Base-by-base conservation (phyloP, 92 coral and sea anemone genomes). In the Umimayanthus kanabou region DNA sequence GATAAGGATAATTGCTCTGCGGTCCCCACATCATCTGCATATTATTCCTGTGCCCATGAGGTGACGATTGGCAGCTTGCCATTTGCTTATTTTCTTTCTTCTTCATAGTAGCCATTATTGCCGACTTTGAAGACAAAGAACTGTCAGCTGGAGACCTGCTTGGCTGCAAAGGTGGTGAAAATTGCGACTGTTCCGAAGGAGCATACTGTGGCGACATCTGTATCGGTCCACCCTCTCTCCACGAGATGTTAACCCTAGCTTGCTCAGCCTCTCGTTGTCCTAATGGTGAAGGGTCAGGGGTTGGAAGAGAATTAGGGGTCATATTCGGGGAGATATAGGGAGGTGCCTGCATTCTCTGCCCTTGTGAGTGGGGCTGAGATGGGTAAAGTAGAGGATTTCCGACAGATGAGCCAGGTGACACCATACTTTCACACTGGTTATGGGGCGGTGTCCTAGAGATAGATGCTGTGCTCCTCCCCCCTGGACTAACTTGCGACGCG, bases 261-360 rank as follows among this genome's bases (percentile, higher is more conserved):
- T 88, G 88, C 29, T 91, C 94, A 8, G 93, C 92, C 64, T 94
- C 95, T 30, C 90, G 90, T 66, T 93, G 93, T 37, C 94, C 98
- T 37, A 92, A 87, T 13, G 95, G 98, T 42, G 95, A 92, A 49
- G 98, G 95, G 79, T 96, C 97, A 43, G 96, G 98, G 30, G 98
- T 93, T 37, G 98, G 95, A 65, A 95, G 80, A 42, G 93, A 88
- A 85, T 88, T 85, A 2, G 98, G 96, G 6, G 98, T 93, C 76
- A 86, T 79, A 28, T 89, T 85, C 0, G 98, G 96, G 11, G 98
- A 94, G 58, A 88, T 71, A 47, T 85, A 82, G 0, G 94, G 73
- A 26, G 94, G 81, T 6, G 94, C 92, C 29, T 83, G 87, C 78
- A 83, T 43, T 25, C 78, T 64, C 22, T 89, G 94, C 22, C 94